Base-by-base conservation (phyloP, 1,140 invertebrate genomes). In the Lucilia cuprina region DNA sequence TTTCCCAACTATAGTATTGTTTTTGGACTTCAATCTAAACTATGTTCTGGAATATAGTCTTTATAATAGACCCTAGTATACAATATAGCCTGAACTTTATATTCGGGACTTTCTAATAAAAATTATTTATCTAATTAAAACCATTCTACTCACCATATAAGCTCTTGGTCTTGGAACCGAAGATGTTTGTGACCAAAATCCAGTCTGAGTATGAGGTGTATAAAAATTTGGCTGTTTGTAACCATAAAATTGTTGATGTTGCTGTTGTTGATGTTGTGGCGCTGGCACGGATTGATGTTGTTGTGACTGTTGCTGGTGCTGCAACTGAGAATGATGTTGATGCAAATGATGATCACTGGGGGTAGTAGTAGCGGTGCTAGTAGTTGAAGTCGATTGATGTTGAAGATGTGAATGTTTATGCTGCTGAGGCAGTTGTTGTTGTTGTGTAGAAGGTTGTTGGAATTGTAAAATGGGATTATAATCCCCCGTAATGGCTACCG, bases 401-500 rank as follows among this genome's bases (percentile, higher is more conserved):
- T 49, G 74, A 17, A 77, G 4, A 5, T 83, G 84, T 10, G 50
- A 17, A 14, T 55, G 50, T 55, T 41, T 41, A 65, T 82, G 84
- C 13, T 60, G 85, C 21, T 87, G 87, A 34, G 86, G 88, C 9
- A 88, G 87, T 41, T 86, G 86, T 87, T 25, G 87, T 87, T 10
- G 86, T 83, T 8, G 47, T 41, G 87, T 87, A 0, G 89, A 86
- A 2, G 87, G 86, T 60, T 88, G 88, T 75, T 91, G 89, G 47
- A 91, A 89, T 60, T 91, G 88, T 21, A 89, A 60, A 30, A 91
- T 89, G 12, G 90, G 89, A 87, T 91, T 91, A 60, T 91, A 91
- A 83, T 91, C 90, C 2, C 89, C 89, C 0, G 90, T 91, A 12
- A 91, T 91, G 74, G 90, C 90, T 13, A 91, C 90, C 0, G 90